Evolutionary conservation across 2,113 vertebrate genomes (phyloP), one percentile per base, ranked within the genome.

Genomic region (Sylvia atricapilla): DNA sequence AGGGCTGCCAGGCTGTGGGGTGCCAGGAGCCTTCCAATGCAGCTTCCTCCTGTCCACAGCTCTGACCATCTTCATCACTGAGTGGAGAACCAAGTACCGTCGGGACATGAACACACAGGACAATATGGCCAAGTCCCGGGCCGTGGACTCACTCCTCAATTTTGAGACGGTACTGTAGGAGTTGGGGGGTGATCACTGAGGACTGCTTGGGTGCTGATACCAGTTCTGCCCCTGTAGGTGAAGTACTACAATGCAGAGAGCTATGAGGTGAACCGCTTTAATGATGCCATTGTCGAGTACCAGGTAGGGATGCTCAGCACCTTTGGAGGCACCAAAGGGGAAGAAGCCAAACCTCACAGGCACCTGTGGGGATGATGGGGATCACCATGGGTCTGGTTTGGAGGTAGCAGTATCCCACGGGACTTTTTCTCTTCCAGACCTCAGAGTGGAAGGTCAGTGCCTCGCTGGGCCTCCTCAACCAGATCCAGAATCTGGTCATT

Each of bases 81-180:
- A 99, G 80, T 99, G 99, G 99, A 99, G 99, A 95, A 98, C 99
- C 24, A 99, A 99, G 95, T 99, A 98, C 97, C 98, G 99, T 11
- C 98, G 99, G 27, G 98, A 98, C 14, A 99, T 99, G 99, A 99
- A 99, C 93, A 96, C 24, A 0, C 98, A 98, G 93, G 99, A 99
- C 97, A 99, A 99, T 28, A 91, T 98, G 13, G 98, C 99, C 91
- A 99, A 98, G 74, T 93, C 99, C 19, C 98, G 97, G 55, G 99
- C 99, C 0, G 99, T 99, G 95, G 99, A 99, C 94, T 99, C 99
- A 0, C 97, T 99, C 88, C 97, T 99, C 11, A 99, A 99, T 97
- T 99, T 99, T 2, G 99, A 99, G 97, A 99, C 99, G 98, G 99
- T 99, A 98, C 69, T 4, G 1, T 43, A 25, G 73, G 39, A 1